Conservation (phyloP, 2,888 invertebrate species). For the Petrophora chlorosata region DNA sequence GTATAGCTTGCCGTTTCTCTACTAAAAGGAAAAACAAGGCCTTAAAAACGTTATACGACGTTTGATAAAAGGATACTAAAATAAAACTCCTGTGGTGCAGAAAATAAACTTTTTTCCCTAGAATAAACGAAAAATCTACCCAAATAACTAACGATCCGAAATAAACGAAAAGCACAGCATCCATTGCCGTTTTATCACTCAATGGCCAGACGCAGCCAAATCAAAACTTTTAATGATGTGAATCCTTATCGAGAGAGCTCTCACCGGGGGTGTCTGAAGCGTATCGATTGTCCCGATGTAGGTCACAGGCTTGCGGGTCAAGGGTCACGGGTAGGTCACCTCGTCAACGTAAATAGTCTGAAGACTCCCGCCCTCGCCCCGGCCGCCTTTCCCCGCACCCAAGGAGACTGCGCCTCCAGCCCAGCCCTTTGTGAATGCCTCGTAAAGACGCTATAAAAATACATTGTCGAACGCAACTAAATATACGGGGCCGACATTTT, state of each 20-base stretch:
- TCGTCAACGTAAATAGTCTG: slow-evolving; percentile 65
- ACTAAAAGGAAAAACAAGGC: no score
- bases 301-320: slow-evolving; percentile 84
- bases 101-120: background rate
- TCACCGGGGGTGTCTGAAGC: slow-evolving; percentile 45
- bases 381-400: slow-evolving; percentile 37
- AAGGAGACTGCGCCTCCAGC: slow-evolving; percentile 50
- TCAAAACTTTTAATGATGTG: slow-evolving; percentile 56
- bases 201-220: slow-evolving; percentile 40
- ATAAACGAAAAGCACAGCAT: slow-evolving; percentile 31
- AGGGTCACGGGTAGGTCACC: slow-evolving; percentile 82
- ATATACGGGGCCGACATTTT: slow-evolving; percentile 14
- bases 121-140: slow-evolving; percentile 9
- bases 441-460: slow-evolving; percentile 63
- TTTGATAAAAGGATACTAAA: background rate
- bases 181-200: slow-evolving; percentile 44
- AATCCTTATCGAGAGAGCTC: slow-evolving; percentile 49
- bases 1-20: no score
- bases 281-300: slow-evolving; percentile 75
- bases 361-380: slow-evolving; percentile 38
- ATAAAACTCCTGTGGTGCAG: background rate
- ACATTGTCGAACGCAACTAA: slow-evolving; percentile 51
- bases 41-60: no score
- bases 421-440: slow-evolving; percentile 51
- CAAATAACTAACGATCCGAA: slow-evolving; percentile 14